Base-by-base conservation (phyloP, 2,888 invertebrate genomes). In the Drosophila borealis region DNA sequence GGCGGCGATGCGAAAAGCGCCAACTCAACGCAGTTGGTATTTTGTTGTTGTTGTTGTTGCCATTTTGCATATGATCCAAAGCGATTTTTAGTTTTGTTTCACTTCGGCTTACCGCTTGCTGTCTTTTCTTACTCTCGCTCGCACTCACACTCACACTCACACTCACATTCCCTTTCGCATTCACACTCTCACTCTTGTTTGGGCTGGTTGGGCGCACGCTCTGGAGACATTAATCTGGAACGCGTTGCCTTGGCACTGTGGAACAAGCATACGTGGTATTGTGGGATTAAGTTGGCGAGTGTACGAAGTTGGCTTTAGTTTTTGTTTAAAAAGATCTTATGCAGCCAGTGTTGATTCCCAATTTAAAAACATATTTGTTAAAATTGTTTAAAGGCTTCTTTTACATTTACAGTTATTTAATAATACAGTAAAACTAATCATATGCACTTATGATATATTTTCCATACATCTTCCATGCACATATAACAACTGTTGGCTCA, bases 11-110 rank as follows among this genome's bases (percentile, higher is more conserved):
- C 72, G 72, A 73, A 73, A 73, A 73, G 70, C 72, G 70, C 62
- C 72, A 74, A 64, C 63, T 60, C 64, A 51, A 65, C 63, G 76
- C 72, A 75, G 41, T 74, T 64, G 67, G 61, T 59, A 63, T 66
- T 70, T 59, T 53, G 48, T 50, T 49, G 34, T 48, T 50, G 60
- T 55, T 55, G 46, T 42, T 57, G 25, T 21, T 66, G 44, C 9
- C 39, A 48, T 78, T 79, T 80, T 79, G 78, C 79, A 79, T 79
- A 79, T 62, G 63, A 64, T 61, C 49, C 54, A 69, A 64, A 70
- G 70, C 48, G 50, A 72, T 78, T 55, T 75, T 64, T 50, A 34
- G 60, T 53, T 70, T 70, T 55, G 25, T 41, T 51, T 55, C 45
- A 55, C 64, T 70, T 74, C 54, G 53, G 36, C 62, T 71, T 74